Base-by-base conservation (phyloP, 2,888 invertebrate species). In the Netelia virgata region DNA sequence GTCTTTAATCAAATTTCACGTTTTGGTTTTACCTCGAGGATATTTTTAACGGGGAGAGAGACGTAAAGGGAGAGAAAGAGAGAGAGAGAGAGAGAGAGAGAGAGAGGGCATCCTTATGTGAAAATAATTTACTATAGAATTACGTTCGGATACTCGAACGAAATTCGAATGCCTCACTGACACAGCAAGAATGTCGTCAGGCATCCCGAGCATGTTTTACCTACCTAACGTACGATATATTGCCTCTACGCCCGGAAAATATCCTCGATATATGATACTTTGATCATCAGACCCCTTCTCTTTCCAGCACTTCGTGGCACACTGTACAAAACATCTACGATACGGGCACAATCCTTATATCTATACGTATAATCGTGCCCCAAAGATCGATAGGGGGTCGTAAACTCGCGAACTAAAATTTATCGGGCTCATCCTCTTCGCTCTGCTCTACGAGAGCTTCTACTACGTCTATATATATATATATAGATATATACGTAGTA, bases 361-460 rank as follows among this genome's bases (percentile, higher is more conserved):
- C 9, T 57, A 14, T 16, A 57, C 10, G 9, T 57, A 61, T 69
- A 50, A 61, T 64, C 59, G 28, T 36, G 55, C 50, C 23, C 68
- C 79, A 83, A 64, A 79, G 86, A 85, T 86, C 83, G 82, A 86
- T 86, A 68, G 72, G 76, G 68, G 79, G 79, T 81, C 70, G 78
- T 78, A 76, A 85, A 86, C 82, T 66, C 61, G 57, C 41, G 85
- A 80, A 85, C 81, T 83, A 77, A 82, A 85, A 86, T 86, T 86
- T 85, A 86, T 86, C 83, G 83, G 77, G 74, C 66, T 79, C 82
- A 76, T 86, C 75, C 81, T 80, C 79, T 83, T 69, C 28, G 41
- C 63, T 70, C 66, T 72, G 77, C 72, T 74, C 69, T 69, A 55
- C 23, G 50, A 55, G 70, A 64, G 59, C 70, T 72, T 70, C 57